Percentiles rank a stretch among this genome's conserved stretches.
Evolutionary conservation across 2,113 vertebrate genomes (phyloP).

Genomic region (Eolophus roseicapilla): DNA sequence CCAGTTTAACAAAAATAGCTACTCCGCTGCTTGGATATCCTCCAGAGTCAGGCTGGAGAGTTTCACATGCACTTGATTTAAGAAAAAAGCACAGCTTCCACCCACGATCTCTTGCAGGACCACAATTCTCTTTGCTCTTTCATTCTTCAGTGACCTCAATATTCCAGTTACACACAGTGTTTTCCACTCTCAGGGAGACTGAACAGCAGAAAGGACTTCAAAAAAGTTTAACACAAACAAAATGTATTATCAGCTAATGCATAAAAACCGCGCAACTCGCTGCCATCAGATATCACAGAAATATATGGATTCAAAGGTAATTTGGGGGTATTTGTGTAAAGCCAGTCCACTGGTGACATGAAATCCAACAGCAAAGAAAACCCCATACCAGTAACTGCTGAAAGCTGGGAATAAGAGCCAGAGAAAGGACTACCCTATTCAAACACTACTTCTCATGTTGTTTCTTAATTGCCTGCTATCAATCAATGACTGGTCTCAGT

Average conservation of each 20-base stretch:
- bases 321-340: background rate
- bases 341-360: background rate
- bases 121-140: background rate
- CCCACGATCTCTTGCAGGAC: background rate
- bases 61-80: background rate
- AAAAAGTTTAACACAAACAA: background rate
- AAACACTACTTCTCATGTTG: fast-evolving
- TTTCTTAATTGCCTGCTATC: background rate
- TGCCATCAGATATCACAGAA: background rate
- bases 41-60: background rate
- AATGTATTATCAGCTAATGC: background rate
- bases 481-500: fast-evolving
- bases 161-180: background rate
- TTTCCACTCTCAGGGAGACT: background rate
- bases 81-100: background rate
- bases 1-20: constrained; percentile 37
- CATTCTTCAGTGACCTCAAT: background rate
- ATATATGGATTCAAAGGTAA: background rate
- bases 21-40: background rate
- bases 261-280: background rate
- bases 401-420: background rate
- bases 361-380: background rate
- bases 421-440: fast-evolving
- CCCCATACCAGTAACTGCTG: background rate
- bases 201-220: background rate